Conservation (phyloP, 1,140 invertebrate species). For the Hyphantria cunea region DNA sequence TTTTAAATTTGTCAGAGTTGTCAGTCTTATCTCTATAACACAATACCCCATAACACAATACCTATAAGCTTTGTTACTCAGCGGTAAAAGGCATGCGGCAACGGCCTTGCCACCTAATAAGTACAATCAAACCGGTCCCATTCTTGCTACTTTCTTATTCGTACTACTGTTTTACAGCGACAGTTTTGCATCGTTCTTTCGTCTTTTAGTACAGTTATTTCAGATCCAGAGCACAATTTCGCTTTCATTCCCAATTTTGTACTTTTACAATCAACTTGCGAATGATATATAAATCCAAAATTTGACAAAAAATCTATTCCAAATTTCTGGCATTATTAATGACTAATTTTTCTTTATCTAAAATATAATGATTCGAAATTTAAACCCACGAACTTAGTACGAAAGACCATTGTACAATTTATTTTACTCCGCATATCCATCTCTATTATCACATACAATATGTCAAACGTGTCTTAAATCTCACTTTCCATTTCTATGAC, state of each 20-base stretch:
- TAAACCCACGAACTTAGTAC: no score
- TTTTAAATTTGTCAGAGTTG: no score
- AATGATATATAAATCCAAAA: no score
- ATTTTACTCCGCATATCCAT: no score
- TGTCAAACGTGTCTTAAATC: neutral
- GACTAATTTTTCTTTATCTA: no score
- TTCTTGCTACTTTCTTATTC: constrained; percentile 24
- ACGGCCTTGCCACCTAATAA: constrained; percentile 16
- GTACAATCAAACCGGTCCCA: constrained; percentile 18
- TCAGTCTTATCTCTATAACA: neutral
- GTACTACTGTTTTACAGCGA: neutral
- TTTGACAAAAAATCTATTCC: no score
- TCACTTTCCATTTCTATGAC: neutral
- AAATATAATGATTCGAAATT: no score
- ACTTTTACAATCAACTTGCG: no score
- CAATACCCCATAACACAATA: no score
- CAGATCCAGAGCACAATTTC: neutral
- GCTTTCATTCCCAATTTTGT: neutral
- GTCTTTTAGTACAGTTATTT: neutral
- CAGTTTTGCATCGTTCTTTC: neutral
- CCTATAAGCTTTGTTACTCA: constrained; percentile 1
- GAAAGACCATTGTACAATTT: no score
- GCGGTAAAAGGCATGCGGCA: constrained; percentile 17
- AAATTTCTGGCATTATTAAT: no score
- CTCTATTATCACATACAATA: no score